Evolutionary conservation across 2,888 invertebrate species (phyloP).

Genomic region (Lepidonotus clava): DNA sequence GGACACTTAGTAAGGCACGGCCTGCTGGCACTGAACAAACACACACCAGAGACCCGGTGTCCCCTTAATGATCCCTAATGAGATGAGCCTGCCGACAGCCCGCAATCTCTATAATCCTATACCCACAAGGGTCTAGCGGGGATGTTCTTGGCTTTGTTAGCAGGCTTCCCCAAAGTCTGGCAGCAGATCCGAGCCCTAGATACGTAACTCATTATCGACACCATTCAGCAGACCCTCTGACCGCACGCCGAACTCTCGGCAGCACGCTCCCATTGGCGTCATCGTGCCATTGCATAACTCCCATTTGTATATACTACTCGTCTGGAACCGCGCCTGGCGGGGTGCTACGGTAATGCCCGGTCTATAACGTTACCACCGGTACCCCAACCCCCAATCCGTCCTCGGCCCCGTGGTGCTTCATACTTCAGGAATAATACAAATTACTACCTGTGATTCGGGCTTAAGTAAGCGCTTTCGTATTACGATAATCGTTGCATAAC

Average conservation of each 20-base stretch:
- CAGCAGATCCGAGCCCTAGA: too few relatives aligned
- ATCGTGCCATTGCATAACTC: constrained; percentile 30
- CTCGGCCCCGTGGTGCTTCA: background rate
- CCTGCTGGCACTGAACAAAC: too few relatives aligned
- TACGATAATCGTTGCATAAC: background rate
- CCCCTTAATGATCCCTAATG: too few relatives aligned
- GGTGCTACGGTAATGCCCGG: too few relatives aligned
- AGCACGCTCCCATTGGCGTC: background rate
- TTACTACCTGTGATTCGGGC: background rate
- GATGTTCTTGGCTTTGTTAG: too few relatives aligned
- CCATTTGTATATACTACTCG: constrained; percentile 26
- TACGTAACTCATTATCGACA: background rate
- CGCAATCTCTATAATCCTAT: too few relatives aligned
- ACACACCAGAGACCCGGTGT: too few relatives aligned
- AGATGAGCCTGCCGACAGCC: too few relatives aligned
- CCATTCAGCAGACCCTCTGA: background rate
- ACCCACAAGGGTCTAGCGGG: too few relatives aligned
- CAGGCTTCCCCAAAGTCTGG: too few relatives aligned
- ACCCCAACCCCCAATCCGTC: background rate
- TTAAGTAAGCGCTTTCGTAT: background rate
- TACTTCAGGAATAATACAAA: background rate
- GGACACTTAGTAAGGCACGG: too few relatives aligned
- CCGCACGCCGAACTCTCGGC: background rate
- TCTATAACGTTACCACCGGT: too few relatives aligned
- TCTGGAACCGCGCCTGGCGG: background rate